Conservation (phyloP, 1,140 invertebrate species). For the Macrobrachium rosenbergii region DNA sequence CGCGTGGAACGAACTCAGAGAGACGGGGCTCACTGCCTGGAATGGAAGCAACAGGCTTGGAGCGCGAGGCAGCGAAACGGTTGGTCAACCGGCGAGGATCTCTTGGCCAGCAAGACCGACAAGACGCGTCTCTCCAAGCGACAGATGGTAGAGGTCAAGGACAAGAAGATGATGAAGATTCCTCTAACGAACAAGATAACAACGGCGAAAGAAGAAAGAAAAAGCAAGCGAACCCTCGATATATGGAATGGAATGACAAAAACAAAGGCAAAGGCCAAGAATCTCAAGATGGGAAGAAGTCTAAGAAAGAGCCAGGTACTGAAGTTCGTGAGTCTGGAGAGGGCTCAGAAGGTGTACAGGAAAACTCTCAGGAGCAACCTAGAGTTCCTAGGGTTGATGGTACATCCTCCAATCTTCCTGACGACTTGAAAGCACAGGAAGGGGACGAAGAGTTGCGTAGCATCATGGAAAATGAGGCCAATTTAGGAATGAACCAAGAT, state of each 20-base stretch:
- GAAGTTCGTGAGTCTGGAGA: slow-evolving; percentile 40
- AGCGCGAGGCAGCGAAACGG: slow-evolving; percentile 46
- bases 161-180: slow-evolving; percentile 49
- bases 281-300: neutral
- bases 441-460: slow-evolving; percentile 25
- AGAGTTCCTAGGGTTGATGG: neutral
- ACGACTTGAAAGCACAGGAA: slow-evolving; percentile 6
- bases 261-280: slow-evolving; percentile 66
- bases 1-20: slow-evolving; percentile 35
- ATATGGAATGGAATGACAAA: slow-evolving; percentile 75
- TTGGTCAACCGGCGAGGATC: slow-evolving; percentile 42
- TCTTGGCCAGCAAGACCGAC: slow-evolving; percentile 40
- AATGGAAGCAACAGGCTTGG: slow-evolving; percentile 44
- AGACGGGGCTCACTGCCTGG: slow-evolving; percentile 51
- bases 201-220: slow-evolving; percentile 70
- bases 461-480: slow-evolving; percentile 48
- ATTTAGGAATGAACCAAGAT: slow-evolving; percentile 40
- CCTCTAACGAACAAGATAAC: slow-evolving; percentile 26
- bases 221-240: slow-evolving; percentile 69
- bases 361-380: neutral
- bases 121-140: slow-evolving; percentile 41
- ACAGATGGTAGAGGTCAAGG: slow-evolving; percentile 46
- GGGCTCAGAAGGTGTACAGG: slow-evolving; percentile 21
- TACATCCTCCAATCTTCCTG: slow-evolving; percentile 7
- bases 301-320: neutral